Base-by-base conservation (phyloP, 1,140 invertebrate genomes). In the Drosophila rhopaloa region DNA sequence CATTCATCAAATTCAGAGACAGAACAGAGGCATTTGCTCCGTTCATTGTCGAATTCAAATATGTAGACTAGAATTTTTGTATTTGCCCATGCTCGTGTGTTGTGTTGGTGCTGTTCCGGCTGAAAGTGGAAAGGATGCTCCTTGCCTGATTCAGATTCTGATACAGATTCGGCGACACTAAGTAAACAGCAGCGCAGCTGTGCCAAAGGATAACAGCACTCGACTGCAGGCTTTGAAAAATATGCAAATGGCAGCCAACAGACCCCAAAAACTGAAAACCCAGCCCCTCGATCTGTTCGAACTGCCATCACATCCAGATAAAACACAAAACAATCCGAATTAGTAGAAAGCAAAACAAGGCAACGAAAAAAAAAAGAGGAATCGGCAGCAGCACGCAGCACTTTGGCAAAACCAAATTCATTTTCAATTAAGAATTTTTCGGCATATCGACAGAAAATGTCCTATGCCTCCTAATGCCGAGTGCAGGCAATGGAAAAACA, bases 361-460 rank as follows among this genome's bases (percentile, higher is more conserved):
- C 24, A 53, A 11, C 27, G 51, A 38, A 53, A 57, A 65, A 63
- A n/a, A n/a, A 41, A 43, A 53, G 47, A 4, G 9, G 13, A 7
- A 19, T 7, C 44, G 50, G 51, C 60, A 61, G 46, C 48, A 46
- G 59, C 44, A 61, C 6, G 66, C 61, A 61, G 66, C 67, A 67
- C 43, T 70, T 72, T 72, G 51, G 63, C 43, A 68, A 86, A 86
- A 86, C 83, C 83, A 86, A 86, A 86, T 86, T 86, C 83, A 83
- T 86, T 86, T 86, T 88, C 83, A 86, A 86, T 86, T 88, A 86
- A 86, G 83, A 77, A 88, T 78, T 88, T 86, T 88, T 88, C 79
- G 55, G 76, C 79, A 86, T 88, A 86, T 86, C 83, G 83, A 86
- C 82, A 86, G 66, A 73, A 60, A 79, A 67, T 54, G 50, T 58